These are phyloP conservation scores for Drosophila mayaguana DNA, from an alignment of 2,888 invertebrate species.

Conservation along the genomic window DNA sequence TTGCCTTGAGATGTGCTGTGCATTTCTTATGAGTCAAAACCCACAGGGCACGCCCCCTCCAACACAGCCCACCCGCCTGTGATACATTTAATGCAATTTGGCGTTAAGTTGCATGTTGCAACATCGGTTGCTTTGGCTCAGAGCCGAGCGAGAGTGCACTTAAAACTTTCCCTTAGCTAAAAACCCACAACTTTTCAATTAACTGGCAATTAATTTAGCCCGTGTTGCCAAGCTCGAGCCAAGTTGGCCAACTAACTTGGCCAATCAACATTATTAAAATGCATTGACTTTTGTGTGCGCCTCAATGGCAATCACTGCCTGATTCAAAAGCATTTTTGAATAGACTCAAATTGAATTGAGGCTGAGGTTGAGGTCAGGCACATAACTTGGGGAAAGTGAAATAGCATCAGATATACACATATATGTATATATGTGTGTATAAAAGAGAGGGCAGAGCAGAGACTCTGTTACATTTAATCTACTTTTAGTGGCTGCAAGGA, in stretches of 20 bases:
- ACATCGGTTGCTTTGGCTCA: slow-evolving; percentile 4
- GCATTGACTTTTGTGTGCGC: slow-evolving; percentile 22
- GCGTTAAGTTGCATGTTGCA: slow-evolving; percentile 33
- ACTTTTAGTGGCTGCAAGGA: neutral
- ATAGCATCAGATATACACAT: neutral
- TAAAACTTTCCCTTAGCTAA: slow-evolving; percentile 50
- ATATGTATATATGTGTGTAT: neutral
- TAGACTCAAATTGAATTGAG: slow-evolving; percentile 4
- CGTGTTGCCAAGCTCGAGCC: slow-evolving; percentile 16
- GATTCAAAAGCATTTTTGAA: slow-evolving; percentile 3
- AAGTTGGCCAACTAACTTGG: neutral
- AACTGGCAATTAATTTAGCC: slow-evolving; percentile 72
- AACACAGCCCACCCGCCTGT: neutral
- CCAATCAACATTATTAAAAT: slow-evolving; percentile 50
- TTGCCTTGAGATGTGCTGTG: slow-evolving; percentile 61
- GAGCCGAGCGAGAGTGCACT: slow-evolving; percentile 42
- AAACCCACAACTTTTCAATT: slow-evolving; percentile 68
- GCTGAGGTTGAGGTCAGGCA: neutral
- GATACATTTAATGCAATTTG: slow-evolving; percentile 37
- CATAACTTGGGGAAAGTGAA: neutral
- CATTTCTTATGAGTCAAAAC: slow-evolving; percentile 37
- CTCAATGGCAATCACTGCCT: slow-evolving; percentile 30
- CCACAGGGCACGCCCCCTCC: neutral
- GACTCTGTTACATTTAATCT: neutral
- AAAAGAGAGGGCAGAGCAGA: too few relatives aligned